Evolutionary conservation across 1,140 invertebrate genomes (phyloP), one percentile per base, ranked within the genome.

Genomic region (Meloidogyne exigua): DNA sequence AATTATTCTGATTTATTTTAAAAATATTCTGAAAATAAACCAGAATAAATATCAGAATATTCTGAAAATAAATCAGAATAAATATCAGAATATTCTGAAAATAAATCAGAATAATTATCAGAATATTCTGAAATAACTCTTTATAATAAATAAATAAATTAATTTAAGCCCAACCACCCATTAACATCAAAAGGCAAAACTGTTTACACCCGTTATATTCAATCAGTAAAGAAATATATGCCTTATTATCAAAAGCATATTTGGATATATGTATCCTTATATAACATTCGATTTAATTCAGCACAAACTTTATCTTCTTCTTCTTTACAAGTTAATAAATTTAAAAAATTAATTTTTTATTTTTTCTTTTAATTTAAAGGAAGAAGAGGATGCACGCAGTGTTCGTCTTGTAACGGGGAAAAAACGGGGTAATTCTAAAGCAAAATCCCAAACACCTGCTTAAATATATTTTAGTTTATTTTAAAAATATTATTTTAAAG

Each of bases 141-240:
- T n/a, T n/a, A n/a, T n/a, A n/a, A n/a, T n/a, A n/a, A n/a, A n/a
- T n/a, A n/a, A n/a, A n/a, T n/a, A n/a, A n/a, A n/a, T n/a, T n/a
- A n/a, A n/a, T n/a, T 79, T 80, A 62, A 80, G 80, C 79, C 72
- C 2, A 66, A 32, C 12, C 44, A 68, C 65, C 32, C 67, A 23
- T n/a, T 81, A 1, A 75, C 76, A 2, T 18, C 26, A 32, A 63
- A 63, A 9, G 81, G 76, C 0, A 80, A 72, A 57, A 36, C 25
- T 36, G 76, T 81, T 4, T 81, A 83, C 62, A 69, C 68, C 7
- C 44, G 63, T 9, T 81, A 79, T 64, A 42, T 80, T 12, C 71
- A 79, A 26, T 81, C 81, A 5, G 80, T 81, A 15, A 49, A 64
- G 13, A 23, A 79, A 69, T 72, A 75, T 67, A 66, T 81, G 49